These are phyloP conservation scores for Apteryx owenii DNA, from an alignment of 2,113 vertebrate species.

Conservation along the genomic window DNA sequence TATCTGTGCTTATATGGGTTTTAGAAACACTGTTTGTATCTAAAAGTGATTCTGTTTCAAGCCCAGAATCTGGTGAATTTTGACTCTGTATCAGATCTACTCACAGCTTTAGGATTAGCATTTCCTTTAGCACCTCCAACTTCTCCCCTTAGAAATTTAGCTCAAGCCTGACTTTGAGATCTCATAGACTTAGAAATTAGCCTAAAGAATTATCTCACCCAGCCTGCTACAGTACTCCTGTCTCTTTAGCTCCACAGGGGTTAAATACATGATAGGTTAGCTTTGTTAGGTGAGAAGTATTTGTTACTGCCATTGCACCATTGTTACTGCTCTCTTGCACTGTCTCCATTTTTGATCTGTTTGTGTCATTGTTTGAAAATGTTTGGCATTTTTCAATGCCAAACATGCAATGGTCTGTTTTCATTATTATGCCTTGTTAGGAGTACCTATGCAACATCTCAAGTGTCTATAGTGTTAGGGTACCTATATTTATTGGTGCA, in stretches of 20 bases:
- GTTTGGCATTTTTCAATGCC: background rate
- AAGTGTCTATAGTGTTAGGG: background rate
- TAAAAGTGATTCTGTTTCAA: slow-evolving; percentile 6
- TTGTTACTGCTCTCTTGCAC: background rate
- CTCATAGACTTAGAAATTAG: background rate
- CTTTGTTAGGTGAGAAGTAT: background rate
- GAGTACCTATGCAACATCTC: background rate
- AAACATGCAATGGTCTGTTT: background rate
- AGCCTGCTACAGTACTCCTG: background rate
- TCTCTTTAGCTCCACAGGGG: background rate
- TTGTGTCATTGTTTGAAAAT: background rate
- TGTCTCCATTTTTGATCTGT: background rate
- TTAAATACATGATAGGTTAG: background rate
- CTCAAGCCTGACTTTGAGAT: background rate
- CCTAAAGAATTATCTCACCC: background rate
- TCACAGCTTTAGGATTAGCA: background rate
- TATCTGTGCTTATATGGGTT: background rate
- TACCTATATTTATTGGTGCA: background rate
- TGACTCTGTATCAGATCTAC: background rate
- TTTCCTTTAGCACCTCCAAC: background rate
- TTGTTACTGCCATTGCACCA: background rate
- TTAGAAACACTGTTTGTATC: background rate
- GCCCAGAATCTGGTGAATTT: background rate
- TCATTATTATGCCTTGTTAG: background rate
- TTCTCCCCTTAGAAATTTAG: background rate